Percentiles rank a stretch among this genome's conserved stretches.
Evolutionary conservation across 2,888 invertebrate species (phyloP).

Genomic region (Calliphora vomitoria): DNA sequence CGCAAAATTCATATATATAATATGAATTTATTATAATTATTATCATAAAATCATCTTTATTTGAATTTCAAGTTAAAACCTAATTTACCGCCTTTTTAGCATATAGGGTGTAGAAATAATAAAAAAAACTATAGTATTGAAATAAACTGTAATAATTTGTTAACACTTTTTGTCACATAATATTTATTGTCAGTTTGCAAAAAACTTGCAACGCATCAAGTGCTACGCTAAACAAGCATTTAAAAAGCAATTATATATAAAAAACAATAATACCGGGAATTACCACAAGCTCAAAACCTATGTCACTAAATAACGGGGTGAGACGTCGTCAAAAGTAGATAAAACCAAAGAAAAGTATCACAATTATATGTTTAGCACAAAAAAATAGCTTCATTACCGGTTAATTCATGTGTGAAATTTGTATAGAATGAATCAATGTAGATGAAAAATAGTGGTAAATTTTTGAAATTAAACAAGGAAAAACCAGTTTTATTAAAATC

Average conservation of each 20-base stretch:
- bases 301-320: slow-evolving; percentile 39
- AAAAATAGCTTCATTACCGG: slow-evolving; percentile 53
- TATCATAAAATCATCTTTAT: too few species aligned
- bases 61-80: neutral
- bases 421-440: neutral
- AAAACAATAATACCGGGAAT: slow-evolving; percentile 16
- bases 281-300: slow-evolving; percentile 32
- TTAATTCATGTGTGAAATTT: slow-evolving; percentile 33
- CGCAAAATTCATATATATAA: too few species aligned
- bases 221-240: slow-evolving; percentile 36
- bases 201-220: slow-evolving; percentile 62
- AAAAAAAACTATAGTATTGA: neutral
- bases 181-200: slow-evolving; percentile 54
- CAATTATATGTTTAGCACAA: neutral
- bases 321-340: slow-evolving; percentile 8
- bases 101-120: neutral
- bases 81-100: neutral
- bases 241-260: slow-evolving; percentile 1
- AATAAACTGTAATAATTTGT: slow-evolving; percentile 11
- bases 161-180: slow-evolving; percentile 28
- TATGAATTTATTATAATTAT: too few species aligned
- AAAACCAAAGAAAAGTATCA: neutral
- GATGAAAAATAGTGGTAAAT: slow-evolving; percentile 55
- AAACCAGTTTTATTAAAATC: slow-evolving; percentile 4
- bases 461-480: slow-evolving; percentile 2